Conservation (phyloP, 2,113 vertebrate species). For the Hyperoodon ampullatus region DNA sequence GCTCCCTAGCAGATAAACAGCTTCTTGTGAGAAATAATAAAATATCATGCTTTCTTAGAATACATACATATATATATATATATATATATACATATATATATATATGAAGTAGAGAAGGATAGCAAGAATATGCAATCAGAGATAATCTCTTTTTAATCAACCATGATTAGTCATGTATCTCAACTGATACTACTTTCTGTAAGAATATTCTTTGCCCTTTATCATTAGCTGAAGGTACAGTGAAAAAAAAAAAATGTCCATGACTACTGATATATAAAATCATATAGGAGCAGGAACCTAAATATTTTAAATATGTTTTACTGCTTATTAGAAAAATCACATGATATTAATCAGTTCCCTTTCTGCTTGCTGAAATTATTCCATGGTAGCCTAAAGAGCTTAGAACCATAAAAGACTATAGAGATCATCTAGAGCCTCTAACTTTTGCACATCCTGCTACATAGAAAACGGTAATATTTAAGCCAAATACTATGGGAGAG, state of each 20-base stretch:
- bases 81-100: neutral
- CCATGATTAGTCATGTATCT: constrained; percentile 70
- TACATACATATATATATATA: neutral
- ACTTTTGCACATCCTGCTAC: neutral
- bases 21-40: constrained; percentile 65
- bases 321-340: neutral
- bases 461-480: neutral
- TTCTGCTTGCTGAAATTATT: neutral
- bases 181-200: constrained; percentile 74
- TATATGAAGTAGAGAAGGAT: neutral
- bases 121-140: constrained; percentile 48
- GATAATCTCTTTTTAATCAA: constrained; percentile 74
- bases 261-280: neutral
- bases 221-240: constrained; percentile 75
- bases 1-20: constrained; percentile 52
- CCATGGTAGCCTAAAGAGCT: neutral
- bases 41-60: constrained; percentile 9
- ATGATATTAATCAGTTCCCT: neutral
- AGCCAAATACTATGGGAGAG: neutral
- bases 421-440: neutral
- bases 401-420: neutral
- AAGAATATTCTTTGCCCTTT: constrained; percentile 78
- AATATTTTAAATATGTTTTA: neutral
- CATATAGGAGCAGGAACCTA: neutral
- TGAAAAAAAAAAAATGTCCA: neutral